phyloP scores from a whole-genome alignment of 2,113 vertebrate genomes.

The Cyprinus carpio region DNA sequence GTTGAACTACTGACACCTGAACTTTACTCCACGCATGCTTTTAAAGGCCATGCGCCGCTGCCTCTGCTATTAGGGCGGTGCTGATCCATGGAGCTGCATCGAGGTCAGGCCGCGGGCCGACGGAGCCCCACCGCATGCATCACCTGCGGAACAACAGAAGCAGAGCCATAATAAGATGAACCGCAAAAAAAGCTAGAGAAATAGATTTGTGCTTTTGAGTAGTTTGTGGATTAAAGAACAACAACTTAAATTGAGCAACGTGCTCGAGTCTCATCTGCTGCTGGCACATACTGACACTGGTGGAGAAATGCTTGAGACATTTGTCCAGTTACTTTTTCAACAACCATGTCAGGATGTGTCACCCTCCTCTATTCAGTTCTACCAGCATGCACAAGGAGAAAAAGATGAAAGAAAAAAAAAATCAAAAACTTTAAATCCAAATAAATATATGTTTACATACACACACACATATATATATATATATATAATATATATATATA shows the following conservation, averaged over 20 bases:
- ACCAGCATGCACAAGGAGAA: background rate
- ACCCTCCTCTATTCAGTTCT: background rate
- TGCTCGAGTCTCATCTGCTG: background rate
- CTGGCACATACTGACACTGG: too few species aligned
- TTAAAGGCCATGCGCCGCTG: constrained; percentile 74
- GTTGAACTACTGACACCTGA: constrained; percentile 80
- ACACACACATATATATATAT: too few species aligned
- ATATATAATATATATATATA: too few species aligned
- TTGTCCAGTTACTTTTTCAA: background rate
- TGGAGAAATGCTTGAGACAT: background rate
- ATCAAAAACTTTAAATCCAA: too few species aligned
- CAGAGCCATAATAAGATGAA: constrained; percentile 56
- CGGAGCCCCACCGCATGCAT: constrained; percentile 57
- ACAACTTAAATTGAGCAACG: background rate
- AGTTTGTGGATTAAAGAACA: background rate
- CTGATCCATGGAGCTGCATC: constrained; percentile 77
- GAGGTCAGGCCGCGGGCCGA: constrained; percentile 73
- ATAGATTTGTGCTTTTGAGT: background rate
- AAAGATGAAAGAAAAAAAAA: background rate
- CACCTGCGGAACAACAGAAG: constrained; percentile 59
- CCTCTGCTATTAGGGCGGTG: constrained; percentile 65
- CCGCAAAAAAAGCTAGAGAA: background rate
- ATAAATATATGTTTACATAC: too few species aligned
- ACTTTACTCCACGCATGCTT: constrained; percentile 72
- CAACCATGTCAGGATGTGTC: background rate